A percentile compares a stretch with the other conserved stretches of the same genome.
Conservation (phyloP, 2,888 invertebrate species). For the Barypeithes pellucidus region DNA sequence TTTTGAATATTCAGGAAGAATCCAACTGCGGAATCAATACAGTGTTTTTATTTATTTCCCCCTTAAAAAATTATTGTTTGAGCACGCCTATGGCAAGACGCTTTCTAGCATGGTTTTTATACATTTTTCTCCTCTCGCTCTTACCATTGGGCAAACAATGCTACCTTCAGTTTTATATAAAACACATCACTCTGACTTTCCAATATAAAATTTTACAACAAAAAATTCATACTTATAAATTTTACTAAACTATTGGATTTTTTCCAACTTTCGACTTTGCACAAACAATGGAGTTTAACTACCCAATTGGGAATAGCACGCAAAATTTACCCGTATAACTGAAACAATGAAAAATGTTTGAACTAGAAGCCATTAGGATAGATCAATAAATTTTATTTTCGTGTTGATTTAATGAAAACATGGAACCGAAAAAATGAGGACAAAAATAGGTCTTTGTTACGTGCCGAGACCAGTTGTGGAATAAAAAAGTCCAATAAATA, state of each 20-base stretch:
- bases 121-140: too few relatives aligned
- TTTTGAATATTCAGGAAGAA: too few relatives aligned
- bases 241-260: slow-evolving; percentile 10
- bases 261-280: slow-evolving; percentile 22
- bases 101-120: too few relatives aligned
- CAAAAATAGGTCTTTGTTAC: not conserved
- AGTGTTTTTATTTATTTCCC: too few relatives aligned
- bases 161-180: too few relatives aligned
- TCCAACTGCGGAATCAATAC: too few relatives aligned
- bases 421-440: slow-evolving; percentile 1
- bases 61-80: too few relatives aligned
- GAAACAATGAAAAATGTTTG: slow-evolving; percentile 21
- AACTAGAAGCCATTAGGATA: slow-evolving; percentile 13
- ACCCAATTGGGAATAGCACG: slow-evolving; percentile 19
- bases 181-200: not conserved
- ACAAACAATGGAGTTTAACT: slow-evolving; percentile 5
- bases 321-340: slow-evolving; percentile 15
- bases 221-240: slow-evolving; percentile 1
- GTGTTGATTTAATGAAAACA: slow-evolving; percentile 14
- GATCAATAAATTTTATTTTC: slow-evolving; percentile 22
- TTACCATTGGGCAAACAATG: too few relatives aligned
- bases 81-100: too few relatives aligned
- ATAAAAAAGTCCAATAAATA: too few relatives aligned
- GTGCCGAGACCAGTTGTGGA: not conserved
- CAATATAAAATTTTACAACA: not conserved